Conservation (phyloP, 2,888 invertebrate species). For the Sialis lutaria region DNA sequence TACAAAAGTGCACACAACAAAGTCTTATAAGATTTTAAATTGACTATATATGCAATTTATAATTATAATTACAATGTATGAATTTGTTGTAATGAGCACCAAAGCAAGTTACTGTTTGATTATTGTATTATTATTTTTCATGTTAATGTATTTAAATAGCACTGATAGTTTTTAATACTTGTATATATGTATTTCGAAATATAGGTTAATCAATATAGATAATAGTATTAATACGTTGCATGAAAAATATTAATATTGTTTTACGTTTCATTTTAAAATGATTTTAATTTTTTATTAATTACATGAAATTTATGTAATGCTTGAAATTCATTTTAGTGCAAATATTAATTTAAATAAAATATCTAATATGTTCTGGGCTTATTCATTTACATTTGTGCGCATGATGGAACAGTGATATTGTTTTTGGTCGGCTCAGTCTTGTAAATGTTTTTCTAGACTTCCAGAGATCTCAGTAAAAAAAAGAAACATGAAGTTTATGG, state of each 20-base stretch:
- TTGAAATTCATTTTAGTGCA: not conserved
- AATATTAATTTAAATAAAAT: not conserved
- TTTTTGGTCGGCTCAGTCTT: not conserved
- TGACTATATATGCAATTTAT: too few species aligned
- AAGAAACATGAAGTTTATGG: not conserved
- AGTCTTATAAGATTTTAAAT: too few species aligned
- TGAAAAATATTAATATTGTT: not conserved
- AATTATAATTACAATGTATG: too few species aligned
- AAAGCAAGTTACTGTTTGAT: not conserved
- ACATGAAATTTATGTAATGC: not conserved
- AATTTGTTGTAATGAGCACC: too few species aligned
- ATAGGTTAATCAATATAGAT: not conserved
- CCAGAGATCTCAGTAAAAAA: slow-evolving; percentile 5
- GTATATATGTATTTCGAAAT: not conserved
- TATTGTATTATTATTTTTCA: not conserved
- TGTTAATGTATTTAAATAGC: not conserved
- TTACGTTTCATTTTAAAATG: too few species aligned
- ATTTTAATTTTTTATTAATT: too few species aligned
- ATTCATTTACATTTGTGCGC: not conserved
- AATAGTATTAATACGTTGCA: not conserved
- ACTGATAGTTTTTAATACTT: not conserved
- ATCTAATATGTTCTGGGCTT: not conserved
- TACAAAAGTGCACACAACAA: too few species aligned
- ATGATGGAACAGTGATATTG: not conserved
- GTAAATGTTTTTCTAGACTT: slow-evolving; percentile 5